Conservation (phyloP, 2,888 invertebrate species). For the Drosophila rellima region DNA sequence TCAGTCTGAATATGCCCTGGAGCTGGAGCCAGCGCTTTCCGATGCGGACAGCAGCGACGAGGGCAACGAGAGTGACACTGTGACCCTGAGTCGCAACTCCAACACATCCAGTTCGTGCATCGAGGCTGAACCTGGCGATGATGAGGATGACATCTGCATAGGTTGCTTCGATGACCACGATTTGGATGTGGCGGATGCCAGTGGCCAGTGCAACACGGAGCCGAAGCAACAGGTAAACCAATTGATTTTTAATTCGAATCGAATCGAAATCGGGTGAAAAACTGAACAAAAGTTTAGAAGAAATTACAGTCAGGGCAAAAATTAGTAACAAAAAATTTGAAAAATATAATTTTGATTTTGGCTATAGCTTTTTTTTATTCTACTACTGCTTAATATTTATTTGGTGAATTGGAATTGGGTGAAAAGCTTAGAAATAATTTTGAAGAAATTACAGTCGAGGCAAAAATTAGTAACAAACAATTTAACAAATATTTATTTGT, state of each 20-base stretch:
- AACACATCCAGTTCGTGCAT: slow-evolving; percentile 68
- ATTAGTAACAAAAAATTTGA: too few relatives aligned
- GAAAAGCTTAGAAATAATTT: too few relatives aligned
- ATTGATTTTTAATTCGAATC: neutral
- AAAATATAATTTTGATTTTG: too few relatives aligned
- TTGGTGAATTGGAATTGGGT: too few relatives aligned
- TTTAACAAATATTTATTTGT: too few relatives aligned
- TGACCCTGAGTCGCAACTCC: slow-evolving; percentile 72
- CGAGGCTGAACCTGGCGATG: slow-evolving; percentile 49
- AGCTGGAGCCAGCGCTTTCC: slow-evolving; percentile 80
- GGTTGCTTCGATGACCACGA: slow-evolving; percentile 47
- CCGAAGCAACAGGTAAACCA: slow-evolving; percentile 55
- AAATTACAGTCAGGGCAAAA: too few relatives aligned
- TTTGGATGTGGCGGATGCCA: slow-evolving; percentile 32
- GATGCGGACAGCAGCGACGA: slow-evolving; percentile 75
- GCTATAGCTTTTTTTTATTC: too few relatives aligned
- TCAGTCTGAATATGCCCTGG: slow-evolving; percentile 72
- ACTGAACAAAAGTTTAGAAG: too few relatives aligned
- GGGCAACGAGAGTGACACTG: slow-evolving; percentile 72
- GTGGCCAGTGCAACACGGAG: slow-evolving; percentile 13
- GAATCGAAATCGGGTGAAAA: too few relatives aligned
- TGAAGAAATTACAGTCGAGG: too few relatives aligned
- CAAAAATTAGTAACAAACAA: too few relatives aligned
- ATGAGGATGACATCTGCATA: slow-evolving; percentile 56
- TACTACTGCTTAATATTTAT: too few relatives aligned